Evolutionary conservation across 2,113 vertebrate species (phyloP), one percentile per base, ranked within the genome.

Genomic region (Dasyprocta punctata): DNA sequence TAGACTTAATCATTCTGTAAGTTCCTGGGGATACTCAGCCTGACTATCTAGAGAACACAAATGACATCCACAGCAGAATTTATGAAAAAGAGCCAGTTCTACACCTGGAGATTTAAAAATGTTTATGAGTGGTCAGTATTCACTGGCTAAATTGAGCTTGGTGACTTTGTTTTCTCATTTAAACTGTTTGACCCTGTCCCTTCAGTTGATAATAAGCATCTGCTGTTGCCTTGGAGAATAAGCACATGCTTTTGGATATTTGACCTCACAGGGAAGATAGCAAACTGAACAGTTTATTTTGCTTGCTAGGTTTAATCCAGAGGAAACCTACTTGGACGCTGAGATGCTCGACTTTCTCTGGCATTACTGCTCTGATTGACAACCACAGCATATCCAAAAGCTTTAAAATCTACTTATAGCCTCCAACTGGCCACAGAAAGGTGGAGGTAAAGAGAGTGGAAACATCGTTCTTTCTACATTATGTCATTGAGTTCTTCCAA

Each of bases 131-230:
- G 33, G 60, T 92, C 88, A 89, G 61, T 54, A 82, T 69, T 87
- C 71, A n/a, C 58, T 73, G 65, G 65, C 63, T 33, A 73, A 73
- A 95, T 38, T 54, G 84, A 82, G 69, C 69, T 92, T 89, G 90
- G 83, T 86, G 52, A 82, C 58, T 73, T 97, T 97, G n/a, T 92
- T 97, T 93, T 97, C 86, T 97, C 26, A 96, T 98, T 96, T 95
- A 92, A 93, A 97, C 82, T 26, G 20, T 73, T 92, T 95, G 84
- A 71, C 78, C 52, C 77, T 86, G 67, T 92, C 54, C 80, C 47
- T 92, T 84, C 71, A 92, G 44, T 95, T 80, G 30, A 60, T 80
- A 44, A 28, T 77, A 84, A 96, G 78, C 86, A 96, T 93, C 89
- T 90, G n/a, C 49, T 10, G 88, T 97, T 96, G 94, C 92, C 82